Conservation (phyloP, 2,888 invertebrate genomes). For the Dione juno region DNA sequence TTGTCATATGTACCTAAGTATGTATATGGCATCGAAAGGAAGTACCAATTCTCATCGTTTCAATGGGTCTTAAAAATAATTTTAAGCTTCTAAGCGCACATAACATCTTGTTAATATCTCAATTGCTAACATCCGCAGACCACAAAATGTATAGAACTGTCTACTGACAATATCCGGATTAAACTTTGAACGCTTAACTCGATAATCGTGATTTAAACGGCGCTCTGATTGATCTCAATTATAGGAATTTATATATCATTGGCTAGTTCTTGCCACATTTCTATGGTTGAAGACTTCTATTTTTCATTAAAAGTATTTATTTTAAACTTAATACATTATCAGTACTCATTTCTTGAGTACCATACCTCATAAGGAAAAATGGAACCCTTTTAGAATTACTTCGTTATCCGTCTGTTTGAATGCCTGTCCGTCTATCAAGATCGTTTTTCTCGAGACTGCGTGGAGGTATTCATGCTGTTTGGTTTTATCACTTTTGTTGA, state of each 20-base stretch:
- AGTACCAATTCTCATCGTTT: conserved; percentile 11
- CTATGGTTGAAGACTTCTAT: background rate
- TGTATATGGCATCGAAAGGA: background rate
- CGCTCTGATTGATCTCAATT: conserved; percentile 20
- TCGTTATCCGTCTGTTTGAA: too few species aligned
- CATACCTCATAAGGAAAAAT: too few species aligned
- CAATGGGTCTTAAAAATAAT: conserved; percentile 19
- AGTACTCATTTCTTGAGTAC: too few species aligned
- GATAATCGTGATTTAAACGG: conserved; percentile 59
- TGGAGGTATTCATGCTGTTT: too few species aligned
- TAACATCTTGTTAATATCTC: conserved; percentile 66
- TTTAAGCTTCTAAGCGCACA: conserved; percentile 9
- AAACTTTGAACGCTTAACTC: conserved; percentile 53
- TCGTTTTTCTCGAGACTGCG: too few species aligned
- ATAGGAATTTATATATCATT: conserved; percentile 16
- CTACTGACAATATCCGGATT: conserved; percentile 57
- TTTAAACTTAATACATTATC: too few species aligned
- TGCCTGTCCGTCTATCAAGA: too few species aligned
- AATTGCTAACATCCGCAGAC: conserved; percentile 77
- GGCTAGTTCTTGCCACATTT: background rate
- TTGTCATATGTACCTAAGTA: background rate
- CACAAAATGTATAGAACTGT: conserved; percentile 55
- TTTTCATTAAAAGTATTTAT: background rate
- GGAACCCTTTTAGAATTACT: too few species aligned
- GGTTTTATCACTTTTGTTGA: too few species aligned